Conservation (phyloP, 2,113 vertebrate genomes). For the Ochotona curzoniae region DNA sequence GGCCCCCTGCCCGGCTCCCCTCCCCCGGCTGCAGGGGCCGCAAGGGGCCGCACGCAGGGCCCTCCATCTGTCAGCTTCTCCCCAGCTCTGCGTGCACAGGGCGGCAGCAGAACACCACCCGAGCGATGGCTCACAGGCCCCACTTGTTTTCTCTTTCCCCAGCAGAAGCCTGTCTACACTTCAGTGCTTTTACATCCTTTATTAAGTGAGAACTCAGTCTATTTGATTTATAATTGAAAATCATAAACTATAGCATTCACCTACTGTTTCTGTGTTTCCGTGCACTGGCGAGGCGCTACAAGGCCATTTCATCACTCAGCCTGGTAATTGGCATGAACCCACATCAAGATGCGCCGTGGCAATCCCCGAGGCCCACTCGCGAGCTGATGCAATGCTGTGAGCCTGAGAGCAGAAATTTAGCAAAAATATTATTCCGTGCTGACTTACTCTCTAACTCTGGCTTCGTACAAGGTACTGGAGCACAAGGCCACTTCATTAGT, state of each 20-base stretch:
- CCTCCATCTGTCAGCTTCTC: not conserved
- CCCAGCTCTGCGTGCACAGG: not conserved
- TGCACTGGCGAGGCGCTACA: conserved; percentile 70
- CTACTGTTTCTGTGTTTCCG: conserved; percentile 85
- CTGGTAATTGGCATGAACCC: conserved; percentile 72
- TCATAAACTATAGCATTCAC: conserved; percentile 85
- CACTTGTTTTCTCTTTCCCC: not conserved
- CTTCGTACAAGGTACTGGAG: not conserved
- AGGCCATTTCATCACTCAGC: conserved; percentile 81
- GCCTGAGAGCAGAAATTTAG: conserved; percentile 53
- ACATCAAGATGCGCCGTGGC: not conserved
- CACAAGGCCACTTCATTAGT: not conserved
- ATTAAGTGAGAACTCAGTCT: conserved; percentile 79
- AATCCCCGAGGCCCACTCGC: conserved; percentile 77
- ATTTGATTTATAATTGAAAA: conserved; percentile 88
- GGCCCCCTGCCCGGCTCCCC: no score
- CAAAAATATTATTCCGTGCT: conserved; percentile 57
- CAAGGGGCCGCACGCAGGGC: not conserved
- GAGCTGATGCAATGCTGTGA: conserved; percentile 55
- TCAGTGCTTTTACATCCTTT: conserved; percentile 79
- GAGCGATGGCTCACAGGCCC: not conserved
- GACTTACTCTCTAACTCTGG: not conserved
- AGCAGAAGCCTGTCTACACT: conserved; percentile 76
- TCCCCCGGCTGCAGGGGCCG: no score
- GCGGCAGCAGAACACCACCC: not conserved